These are phyloP conservation scores for Ochropleura plecta DNA, from an alignment of 2,888 invertebrate genomes.

Conservation along the genomic window DNA sequence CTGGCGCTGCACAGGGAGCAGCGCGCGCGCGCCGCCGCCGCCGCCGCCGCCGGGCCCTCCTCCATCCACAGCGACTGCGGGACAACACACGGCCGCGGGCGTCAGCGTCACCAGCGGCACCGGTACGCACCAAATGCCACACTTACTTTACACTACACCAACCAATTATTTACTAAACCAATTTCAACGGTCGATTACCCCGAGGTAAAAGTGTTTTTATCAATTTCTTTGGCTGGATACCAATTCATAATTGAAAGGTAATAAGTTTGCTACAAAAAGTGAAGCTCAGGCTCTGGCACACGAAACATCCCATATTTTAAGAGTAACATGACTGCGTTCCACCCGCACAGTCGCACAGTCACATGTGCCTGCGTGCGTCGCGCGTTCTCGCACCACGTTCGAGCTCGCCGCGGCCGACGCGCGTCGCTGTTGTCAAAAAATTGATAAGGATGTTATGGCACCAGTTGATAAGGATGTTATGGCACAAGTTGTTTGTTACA, in stretches of 20 bases:
- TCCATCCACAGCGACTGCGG: slow-evolving; percentile 92
- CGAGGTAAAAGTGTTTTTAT: neutral
- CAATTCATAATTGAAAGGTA: neutral
- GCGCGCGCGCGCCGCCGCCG: slow-evolving; percentile 75
- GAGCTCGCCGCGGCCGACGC: neutral
- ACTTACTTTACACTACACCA: neutral
- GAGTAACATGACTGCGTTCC: neutral
- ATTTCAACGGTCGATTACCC: neutral
- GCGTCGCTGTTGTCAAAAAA: neutral
- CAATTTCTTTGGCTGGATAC: neutral
- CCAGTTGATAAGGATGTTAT: slow-evolving; percentile 34
- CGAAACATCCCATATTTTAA: neutral
- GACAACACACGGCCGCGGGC: slow-evolving; percentile 11
- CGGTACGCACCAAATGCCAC: neutral
- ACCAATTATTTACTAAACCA: neutral
- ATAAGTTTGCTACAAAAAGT: neutral
- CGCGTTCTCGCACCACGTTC: neutral
- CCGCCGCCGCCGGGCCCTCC: slow-evolving; percentile 79
- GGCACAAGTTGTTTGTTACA: slow-evolving; percentile 26
- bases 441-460: slow-evolving; percentile 40
- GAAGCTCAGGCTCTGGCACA: neutral
- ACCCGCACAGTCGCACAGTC: neutral
- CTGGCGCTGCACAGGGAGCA: slow-evolving; percentile 80
- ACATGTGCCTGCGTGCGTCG: neutral
- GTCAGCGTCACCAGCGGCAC: neutral